These are phyloP conservation scores for Tringa solitaria DNA, from an alignment of 2,113 vertebrate genomes.

Conservation along the genomic window DNA sequence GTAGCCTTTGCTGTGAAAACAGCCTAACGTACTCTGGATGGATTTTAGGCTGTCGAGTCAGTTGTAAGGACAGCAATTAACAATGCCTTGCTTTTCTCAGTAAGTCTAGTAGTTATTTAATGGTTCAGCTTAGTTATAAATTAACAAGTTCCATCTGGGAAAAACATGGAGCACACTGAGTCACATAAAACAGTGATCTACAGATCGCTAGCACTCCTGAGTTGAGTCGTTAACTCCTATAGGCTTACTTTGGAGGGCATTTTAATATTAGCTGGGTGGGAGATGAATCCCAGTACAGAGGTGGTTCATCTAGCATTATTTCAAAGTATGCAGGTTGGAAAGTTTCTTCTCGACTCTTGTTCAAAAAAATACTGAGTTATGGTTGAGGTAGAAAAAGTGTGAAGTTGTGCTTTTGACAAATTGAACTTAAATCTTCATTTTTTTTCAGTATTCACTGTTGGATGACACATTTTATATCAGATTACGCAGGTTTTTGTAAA, in stretches of 20 bases:
- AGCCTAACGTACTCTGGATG: not conserved
- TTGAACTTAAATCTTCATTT: not conserved
- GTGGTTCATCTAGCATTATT: not conserved
- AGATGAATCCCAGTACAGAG: not conserved
- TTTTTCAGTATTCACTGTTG: not conserved
- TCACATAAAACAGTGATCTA: not conserved
- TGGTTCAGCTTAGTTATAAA: not conserved
- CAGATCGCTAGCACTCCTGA: not conserved
- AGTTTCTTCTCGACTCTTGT: not conserved
- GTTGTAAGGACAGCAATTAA: not conserved
- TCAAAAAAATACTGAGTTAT: not conserved
- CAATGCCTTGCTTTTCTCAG: not conserved
- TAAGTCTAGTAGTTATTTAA: not conserved
- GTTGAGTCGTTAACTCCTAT: not conserved
- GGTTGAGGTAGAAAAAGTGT: not conserved
- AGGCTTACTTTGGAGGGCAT: not conserved
- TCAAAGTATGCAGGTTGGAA: not conserved
- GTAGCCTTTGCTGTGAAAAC: not conserved
- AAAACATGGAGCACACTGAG: not conserved
- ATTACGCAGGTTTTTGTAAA: not conserved
- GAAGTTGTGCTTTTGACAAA: not conserved
- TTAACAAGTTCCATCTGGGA: not conserved
- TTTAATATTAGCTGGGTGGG: not conserved
- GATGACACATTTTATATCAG: not conserved
- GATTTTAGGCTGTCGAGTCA: not conserved